Base-by-base conservation (phyloP, 92 coral and sea anemone genomes). In the Meandrina meandrites region DNA sequence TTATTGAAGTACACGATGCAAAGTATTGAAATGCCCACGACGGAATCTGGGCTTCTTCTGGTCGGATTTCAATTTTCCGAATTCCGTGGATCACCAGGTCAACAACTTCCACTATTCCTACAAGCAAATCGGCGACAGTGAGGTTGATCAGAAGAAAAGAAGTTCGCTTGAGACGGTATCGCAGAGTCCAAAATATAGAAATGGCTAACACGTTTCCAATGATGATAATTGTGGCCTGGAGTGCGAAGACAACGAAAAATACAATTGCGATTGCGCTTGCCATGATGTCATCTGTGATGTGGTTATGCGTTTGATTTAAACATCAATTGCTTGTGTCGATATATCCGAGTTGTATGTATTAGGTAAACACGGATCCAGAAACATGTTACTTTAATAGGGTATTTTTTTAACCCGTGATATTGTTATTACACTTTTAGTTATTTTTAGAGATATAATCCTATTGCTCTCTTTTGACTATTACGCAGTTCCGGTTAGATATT, bases 61-160 rank as follows among this genome's bases (percentile, higher is more conserved):
- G 42, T 30, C 14, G 30, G 3, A n/a, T 11, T 75, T 40, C 30
- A 35, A 31, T 50, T 40, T 13, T 42, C 1, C 51, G 28, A n/a
- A 67, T 42, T 15, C 21, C 50, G 30, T 34, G 17, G 21, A 40
- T 53, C 19, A 11, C 68, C 30, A 71, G 47, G 11, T 11, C 24
- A 18, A 35, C 35, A 28, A 27, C 22, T 72, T 83, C 35, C 4
- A 53, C 10, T 18, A 83, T 11, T 32, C 86, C 79, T 3, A 50
- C 79, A 48, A 83, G 70, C 32, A 70, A 36, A 36, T 71, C 79
- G 8, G 79, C 79, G n/a, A 53, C 79, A 11, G 86, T 31, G 14
- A 83, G 79, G 54, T 73, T 83, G 68, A 83, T 83, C 68, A 83
- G 70, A 32, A 81, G 76, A 13, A 66, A 67, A 81, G 4, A 40